Base-by-base conservation (phyloP, 2,888 invertebrate species). In the Crepidodera aurea region DNA sequence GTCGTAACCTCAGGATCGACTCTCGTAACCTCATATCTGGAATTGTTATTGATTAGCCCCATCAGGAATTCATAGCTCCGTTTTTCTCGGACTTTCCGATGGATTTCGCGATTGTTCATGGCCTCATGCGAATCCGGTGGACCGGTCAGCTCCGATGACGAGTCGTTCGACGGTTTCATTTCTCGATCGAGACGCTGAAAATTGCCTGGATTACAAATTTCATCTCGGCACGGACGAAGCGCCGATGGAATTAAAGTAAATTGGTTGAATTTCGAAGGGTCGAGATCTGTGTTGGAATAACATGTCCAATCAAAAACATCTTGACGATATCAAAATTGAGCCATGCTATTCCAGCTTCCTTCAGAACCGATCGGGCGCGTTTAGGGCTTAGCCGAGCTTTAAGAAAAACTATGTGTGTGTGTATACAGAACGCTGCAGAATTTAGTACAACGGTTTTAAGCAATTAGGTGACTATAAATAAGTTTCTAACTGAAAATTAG, bases 81-180 rank as follows among this genome's bases (percentile, higher is more conserved):
- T 68, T 80, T 81, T 54, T 76, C 73, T 50, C 79, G 71, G 64
- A 66, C 68, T 64, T 72, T 72, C 56, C 75, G 68, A 62, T 75
- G 71, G 65, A 73, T 64, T 39, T 79, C 77, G 48, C 79, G 74
- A 72, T 79, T 78, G 74, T 79, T 79, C 81, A 81, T 81, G 32
- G 80, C 79, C 67, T 81, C 80, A 70, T 81, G 81, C 19, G 81
- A 81, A 68, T 81, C 80, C 6, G 77, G 75, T 12, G 78, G 77
- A 16, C 78, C 77, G 18, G 67, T 66, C 62, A 69, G 66, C 39
- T 54, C 63, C 34, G 62, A 62, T 25, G 46, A 46, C 40, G 54
- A 12, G 10, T 46, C 56, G 34, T 56, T 56, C 54, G 25, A 46
- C n/a, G 56, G 27, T 16, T 56, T 56, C 37, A 56, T 18, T 13